Evolutionary conservation across 2,888 invertebrate species (phyloP).

Genomic region (Dryobota labecula): DNA sequence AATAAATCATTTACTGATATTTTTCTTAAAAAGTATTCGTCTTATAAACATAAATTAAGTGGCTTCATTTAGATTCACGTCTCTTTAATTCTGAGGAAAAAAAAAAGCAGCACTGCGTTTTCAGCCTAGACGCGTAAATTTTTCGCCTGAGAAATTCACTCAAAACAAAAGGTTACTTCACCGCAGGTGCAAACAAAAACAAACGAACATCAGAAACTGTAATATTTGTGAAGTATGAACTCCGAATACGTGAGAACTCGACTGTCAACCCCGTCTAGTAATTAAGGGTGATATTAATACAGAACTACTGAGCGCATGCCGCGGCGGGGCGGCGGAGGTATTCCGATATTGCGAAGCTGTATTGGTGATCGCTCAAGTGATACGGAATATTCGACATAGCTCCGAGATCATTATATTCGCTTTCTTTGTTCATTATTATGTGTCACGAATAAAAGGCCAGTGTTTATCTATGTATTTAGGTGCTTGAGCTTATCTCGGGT

Average conservation of each 20-base stretch:
- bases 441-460: slow-evolving; percentile 60
- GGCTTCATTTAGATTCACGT: too few relatives aligned
- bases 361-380: slow-evolving; percentile 76
- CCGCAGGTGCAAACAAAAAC: not conserved
- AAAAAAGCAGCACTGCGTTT: too few relatives aligned
- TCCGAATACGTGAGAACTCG: slow-evolving; percentile 39
- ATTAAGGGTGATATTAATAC: slow-evolving; percentile 80
- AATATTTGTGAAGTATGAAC: slow-evolving; percentile 42
- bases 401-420: slow-evolving; percentile 67
- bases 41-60: too few relatives aligned
- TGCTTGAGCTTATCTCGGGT: slow-evolving; percentile 37
- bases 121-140: too few relatives aligned
- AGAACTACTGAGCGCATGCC: slow-evolving; percentile 78
- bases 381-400: slow-evolving; percentile 80
- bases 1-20: too few relatives aligned
- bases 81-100: too few relatives aligned
- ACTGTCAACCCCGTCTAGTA: slow-evolving; percentile 66
- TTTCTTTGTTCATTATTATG: slow-evolving; percentile 68
- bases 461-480: slow-evolving; percentile 47
- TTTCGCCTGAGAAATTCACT: too few relatives aligned
- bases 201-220: slow-evolving; percentile 20
- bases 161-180: not conserved
- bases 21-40: too few relatives aligned
- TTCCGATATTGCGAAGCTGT: slow-evolving; percentile 76
- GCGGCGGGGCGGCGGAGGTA: slow-evolving; percentile 74